These are phyloP conservation scores for Pristionchus exspectatus DNA, from an alignment of 2,888 invertebrate genomes.

Conservation along the genomic window DNA sequence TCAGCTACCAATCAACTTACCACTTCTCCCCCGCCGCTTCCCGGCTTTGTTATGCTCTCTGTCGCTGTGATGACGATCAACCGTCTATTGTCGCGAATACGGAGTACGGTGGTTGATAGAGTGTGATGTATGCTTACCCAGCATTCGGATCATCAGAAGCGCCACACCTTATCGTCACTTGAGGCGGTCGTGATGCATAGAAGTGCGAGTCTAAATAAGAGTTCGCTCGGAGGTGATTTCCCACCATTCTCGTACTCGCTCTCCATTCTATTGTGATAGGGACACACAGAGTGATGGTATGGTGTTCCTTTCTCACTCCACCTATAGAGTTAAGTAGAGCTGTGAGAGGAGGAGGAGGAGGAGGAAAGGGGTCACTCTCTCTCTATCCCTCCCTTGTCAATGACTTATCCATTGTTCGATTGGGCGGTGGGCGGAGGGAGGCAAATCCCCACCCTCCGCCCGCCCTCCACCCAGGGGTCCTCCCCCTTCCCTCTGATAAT, in stretches of 20 bases:
- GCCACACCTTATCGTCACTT: not conserved
- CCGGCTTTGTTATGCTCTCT: not conserved
- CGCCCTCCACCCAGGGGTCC: constrained; percentile 39
- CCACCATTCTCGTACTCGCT: not conserved
- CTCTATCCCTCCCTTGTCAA: constrained; percentile 34
- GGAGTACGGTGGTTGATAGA: constrained; percentile 4
- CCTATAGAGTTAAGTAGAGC: constrained; percentile 23
- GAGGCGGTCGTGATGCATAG: not conserved
- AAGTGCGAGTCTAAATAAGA: not conserved
- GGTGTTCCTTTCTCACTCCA: constrained; percentile 34
- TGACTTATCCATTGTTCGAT: constrained; percentile 51
- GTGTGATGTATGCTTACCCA: not conserved
- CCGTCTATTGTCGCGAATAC: not conserved
- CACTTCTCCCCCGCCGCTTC: not conserved
- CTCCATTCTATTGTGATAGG: constrained; percentile 4
- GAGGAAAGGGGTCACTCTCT: constrained; percentile 11
- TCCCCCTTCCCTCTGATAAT: constrained; percentile 49
- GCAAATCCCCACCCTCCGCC: not conserved
- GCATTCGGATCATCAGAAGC: not conserved
- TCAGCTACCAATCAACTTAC: constrained; percentile 33
- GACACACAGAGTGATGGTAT: not conserved
- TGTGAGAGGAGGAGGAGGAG: not conserved
- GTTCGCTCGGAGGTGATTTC: not conserved
- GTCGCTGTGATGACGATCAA: not conserved
- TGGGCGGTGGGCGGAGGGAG: constrained; percentile 12